Evolutionary conservation across 2,888 invertebrate genomes (phyloP), one percentile per base, ranked within the genome.

Genomic region (Caenorhabditis sp.): DNA sequence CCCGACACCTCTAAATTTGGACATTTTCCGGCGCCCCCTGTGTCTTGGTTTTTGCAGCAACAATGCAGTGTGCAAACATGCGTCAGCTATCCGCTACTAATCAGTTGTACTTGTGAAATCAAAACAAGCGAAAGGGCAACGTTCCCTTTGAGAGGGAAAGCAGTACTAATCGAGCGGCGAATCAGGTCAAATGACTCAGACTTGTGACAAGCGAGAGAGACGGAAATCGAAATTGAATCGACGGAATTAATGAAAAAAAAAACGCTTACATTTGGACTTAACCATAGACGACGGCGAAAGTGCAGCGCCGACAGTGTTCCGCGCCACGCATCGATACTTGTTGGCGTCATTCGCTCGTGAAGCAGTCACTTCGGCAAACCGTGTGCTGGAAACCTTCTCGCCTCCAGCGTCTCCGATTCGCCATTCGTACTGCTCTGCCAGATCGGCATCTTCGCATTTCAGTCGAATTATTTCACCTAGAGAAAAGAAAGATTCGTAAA

Each of bases 281-380:
- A 77, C 72, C 41, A 43, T n/a, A 15, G 41, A 62, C 6, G 72
- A 37, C 13, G 72, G 43, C n/a, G 72, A 71, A 15, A 77, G 66
- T 4, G 66, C 41, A 15, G 83, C 81, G 1, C 91, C 91, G 35
- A 90, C 90, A 63, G 84, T 86, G 83, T 91, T 91, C 75, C 89
- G 87, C 13, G 91, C 91, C 9, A 90, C 86, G 82, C 91, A 91
- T 6, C 89, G 87, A 79, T 91, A 91, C 4, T 88, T 86, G 15
- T 59, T 53, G 15, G 35, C 22, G 46, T 77, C 71, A 45, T 66
- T 72, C 26, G 43, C 17, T 45, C 70, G 70, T 7, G 53, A 35
- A 20, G 27, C 59, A 5, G 39, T 55, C 24, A 75, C 52, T 63
- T 75, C 68, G 15, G 62, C 39, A 30, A 52, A 43, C 30, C 58